A percentile compares a stretch with the other conserved stretches of the same genome.
phyloP scores from a whole-genome alignment of 2,888 invertebrate genomes.

The Athetis lepigone region DNA sequence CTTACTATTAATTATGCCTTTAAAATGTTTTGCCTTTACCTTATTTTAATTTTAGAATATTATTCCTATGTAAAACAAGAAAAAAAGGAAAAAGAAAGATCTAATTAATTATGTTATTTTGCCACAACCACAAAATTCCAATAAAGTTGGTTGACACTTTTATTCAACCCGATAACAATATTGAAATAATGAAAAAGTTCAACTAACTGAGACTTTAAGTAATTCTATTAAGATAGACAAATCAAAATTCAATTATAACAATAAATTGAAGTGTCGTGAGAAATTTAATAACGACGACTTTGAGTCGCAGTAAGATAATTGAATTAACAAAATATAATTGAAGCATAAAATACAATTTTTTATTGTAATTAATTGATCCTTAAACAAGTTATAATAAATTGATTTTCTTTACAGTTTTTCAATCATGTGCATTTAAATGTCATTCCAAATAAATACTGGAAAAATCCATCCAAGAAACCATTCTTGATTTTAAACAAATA shows the following conservation, averaged over 20 bases:
- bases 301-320: background rate
- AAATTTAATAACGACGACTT: background rate
- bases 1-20: no score
- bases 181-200: constrained; percentile 16
- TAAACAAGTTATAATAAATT: no score
- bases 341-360: no score
- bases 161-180: constrained; percentile 3
- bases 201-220: background rate
- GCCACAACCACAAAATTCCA: background rate
- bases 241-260: constrained; percentile 30
- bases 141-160: background rate
- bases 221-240: constrained; percentile 7
- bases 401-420: no score
- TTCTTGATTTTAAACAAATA: background rate
- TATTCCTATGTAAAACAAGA: background rate
- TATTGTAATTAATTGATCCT: no score
- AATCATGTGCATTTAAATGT: no score
- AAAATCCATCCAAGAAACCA: no score
- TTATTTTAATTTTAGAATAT: no score
- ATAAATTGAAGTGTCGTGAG: constrained; percentile 8
- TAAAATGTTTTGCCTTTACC: no score
- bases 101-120: background rate
- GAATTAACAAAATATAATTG: background rate
- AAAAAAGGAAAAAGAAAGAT: background rate
- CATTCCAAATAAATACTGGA: no score